Conservation (phyloP, 2,888 invertebrate species). For the Drosophila greeni region DNA sequence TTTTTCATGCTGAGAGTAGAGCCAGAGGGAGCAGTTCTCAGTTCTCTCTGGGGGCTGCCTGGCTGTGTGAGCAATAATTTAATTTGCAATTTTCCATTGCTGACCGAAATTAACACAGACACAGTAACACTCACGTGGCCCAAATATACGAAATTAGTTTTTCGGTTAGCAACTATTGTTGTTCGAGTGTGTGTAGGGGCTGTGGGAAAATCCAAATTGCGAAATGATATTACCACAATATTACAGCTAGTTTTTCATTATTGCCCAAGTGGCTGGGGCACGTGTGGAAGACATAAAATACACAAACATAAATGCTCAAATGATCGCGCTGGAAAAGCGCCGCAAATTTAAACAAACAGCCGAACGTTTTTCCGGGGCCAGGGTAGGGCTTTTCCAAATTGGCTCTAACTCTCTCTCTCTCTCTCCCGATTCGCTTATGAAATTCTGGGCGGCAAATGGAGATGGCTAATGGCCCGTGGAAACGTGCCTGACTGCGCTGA, state of each 20-base stretch:
- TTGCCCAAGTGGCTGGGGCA: slow-evolving; percentile 29
- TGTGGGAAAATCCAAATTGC: slow-evolving; percentile 51
- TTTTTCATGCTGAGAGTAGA: slow-evolving; percentile 36
- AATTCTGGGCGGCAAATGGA: slow-evolving; percentile 11
- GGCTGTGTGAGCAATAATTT: slow-evolving; percentile 43
- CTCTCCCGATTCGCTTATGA: not conserved
- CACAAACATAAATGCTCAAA: slow-evolving; percentile 45
- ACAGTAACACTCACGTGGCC: not conserved
- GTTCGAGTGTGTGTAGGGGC: slow-evolving; percentile 8
- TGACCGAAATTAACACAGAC: slow-evolving; percentile 29
- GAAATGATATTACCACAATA: slow-evolving; percentile 59
- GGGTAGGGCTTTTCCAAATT: slow-evolving; percentile 10
- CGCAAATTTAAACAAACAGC: slow-evolving; percentile 46
- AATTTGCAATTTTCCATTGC: slow-evolving; percentile 51
- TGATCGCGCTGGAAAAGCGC: slow-evolving; percentile 32
- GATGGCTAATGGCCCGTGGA: slow-evolving; percentile 46
- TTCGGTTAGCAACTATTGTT: slow-evolving; percentile 40
- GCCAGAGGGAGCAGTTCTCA: not conserved
- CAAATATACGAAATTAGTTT: slow-evolving; percentile 50
- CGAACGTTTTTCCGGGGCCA: slow-evolving; percentile 11
- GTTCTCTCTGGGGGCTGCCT: not conserved
- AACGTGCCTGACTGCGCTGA: slow-evolving; percentile 42
- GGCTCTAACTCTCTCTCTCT: not conserved
- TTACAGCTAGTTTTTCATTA: slow-evolving; percentile 49
- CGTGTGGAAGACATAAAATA: slow-evolving; percentile 47